Conservation (phyloP, 2,113 vertebrate genomes). For the Addax nasomaculatus region DNA sequence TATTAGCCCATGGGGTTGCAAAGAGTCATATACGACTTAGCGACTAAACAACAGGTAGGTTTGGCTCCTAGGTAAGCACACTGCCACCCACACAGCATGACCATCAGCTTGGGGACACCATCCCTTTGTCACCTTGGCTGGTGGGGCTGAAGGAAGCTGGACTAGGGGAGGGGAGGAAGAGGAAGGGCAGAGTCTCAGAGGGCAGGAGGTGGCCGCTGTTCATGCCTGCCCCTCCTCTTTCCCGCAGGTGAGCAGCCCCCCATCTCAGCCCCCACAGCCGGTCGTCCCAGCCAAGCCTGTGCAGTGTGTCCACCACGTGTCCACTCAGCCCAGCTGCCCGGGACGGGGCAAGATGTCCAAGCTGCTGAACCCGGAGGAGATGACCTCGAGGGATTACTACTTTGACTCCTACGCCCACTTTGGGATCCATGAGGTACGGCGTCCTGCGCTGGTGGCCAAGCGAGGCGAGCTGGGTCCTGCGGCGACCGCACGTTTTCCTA, state of each 20-base stretch:
- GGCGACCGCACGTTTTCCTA: neutral
- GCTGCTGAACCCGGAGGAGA: slow-evolving; percentile 94
- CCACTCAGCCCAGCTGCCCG: slow-evolving; percentile 87
- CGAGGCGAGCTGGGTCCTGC: no score
- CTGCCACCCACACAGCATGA: neutral
- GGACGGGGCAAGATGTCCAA: slow-evolving; percentile 95
- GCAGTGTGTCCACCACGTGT: slow-evolving; percentile 86
- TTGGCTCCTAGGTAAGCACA: neutral
- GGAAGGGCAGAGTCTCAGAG: fast-evolving
- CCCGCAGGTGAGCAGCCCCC: slow-evolving; percentile 81
- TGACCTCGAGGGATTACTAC: slow-evolving; percentile 98
- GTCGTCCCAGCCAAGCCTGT: slow-evolving; percentile 87
- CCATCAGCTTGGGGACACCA: fast-evolving
- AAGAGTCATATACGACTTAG: neutral
- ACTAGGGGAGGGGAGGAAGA: neutral
- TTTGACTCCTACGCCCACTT: slow-evolving; percentile 99
- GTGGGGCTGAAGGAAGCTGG: fast-evolving
- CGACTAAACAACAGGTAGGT: neutral
- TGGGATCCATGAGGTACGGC: slow-evolving; percentile 95
- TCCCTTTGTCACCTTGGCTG: neutral
- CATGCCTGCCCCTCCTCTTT: neutral
- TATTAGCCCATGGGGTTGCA: neutral
- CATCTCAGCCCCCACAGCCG: slow-evolving; percentile 88
- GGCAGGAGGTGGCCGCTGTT: neutral
- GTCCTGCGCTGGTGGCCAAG: neutral